Base-by-base conservation (phyloP, 2,113 vertebrate species). In the Tetrao urogallus region DNA sequence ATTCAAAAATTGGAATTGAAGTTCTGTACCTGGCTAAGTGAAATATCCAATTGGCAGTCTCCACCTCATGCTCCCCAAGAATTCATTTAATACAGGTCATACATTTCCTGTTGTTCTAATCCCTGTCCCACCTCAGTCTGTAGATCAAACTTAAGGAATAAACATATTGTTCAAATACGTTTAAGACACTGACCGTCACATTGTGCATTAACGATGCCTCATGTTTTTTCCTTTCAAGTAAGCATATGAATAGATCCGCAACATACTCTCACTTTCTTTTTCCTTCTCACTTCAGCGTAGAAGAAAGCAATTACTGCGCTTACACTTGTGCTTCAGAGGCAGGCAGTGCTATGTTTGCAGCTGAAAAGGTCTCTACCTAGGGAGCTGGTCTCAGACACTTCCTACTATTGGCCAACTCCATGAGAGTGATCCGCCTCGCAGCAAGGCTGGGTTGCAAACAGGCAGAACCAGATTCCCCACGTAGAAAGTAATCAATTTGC, bases 381-480 rank as follows among this genome's bases (percentile, higher is more conserved):
- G 64, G 58, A 98, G 96, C 95, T 86, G 77, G 52, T 92, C 86
- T 85, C 36, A 74, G 66, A 93, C 91, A 60, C 85, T 97, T 97
- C 95, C 97, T 97, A 94, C 74, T 96, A 89, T 97, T 91, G 95
- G 95, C 85, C 80, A 88, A 61, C 88, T 74, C 80, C 67, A 86
- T 74, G 70, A 72, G 93, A 94, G 92, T 2, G 93, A 91, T 93
- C 96, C 97, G 96, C 97, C 95, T 97, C 97, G 91, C 95, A 86
- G 94, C 93, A 93, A 96, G 98, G 98, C 97, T 94, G 97, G 90
- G 95, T 92, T 91, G 96, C 70, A 82, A 97, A 98, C 98, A 97
- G 96, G 98, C 96, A 97, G 85, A 97, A 97, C 97, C 94, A 97
- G 97, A 98, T 98, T 98, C 98, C 98, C 97, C 96, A 95, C 79